Percentiles rank a stretch among this genome's conserved stretches.
Conservation (phyloP, 1,140 invertebrate genomes). For the Drepana arcuata region DNA sequence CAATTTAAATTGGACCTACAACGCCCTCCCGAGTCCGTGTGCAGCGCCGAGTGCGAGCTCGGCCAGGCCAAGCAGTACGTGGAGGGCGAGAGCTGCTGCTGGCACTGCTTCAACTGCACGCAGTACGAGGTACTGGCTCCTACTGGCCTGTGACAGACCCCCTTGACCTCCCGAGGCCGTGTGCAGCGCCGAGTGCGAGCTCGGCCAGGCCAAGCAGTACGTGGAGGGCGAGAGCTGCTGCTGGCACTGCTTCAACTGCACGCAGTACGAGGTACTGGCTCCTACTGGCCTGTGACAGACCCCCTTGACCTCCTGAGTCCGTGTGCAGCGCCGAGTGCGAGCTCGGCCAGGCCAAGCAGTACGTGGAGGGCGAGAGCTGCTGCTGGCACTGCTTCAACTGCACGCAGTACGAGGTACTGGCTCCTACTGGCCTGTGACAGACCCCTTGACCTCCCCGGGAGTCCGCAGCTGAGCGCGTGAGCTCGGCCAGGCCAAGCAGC, state of each 20-base stretch:
- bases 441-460: no score
- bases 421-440: constrained; percentile 80
- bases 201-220: constrained; percentile 92
- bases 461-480: no score
- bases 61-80: constrained; percentile 94
- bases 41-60: constrained; percentile 87
- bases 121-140: constrained; percentile 85
- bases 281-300: constrained; percentile 83
- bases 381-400: constrained; percentile 98
- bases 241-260: constrained; percentile 97
- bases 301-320: constrained; percentile 85
- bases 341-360: constrained; percentile 90
- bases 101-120: constrained; percentile 96
- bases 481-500: constrained; percentile 90
- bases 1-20: constrained; percentile 85
- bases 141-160: constrained; percentile 84
- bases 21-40: constrained; percentile 88
- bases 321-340: constrained; percentile 92
- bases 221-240: constrained; percentile 94
- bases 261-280: constrained; percentile 86
- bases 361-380: constrained; percentile 92
- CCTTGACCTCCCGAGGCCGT: constrained; percentile 87
- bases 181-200: constrained; percentile 88
- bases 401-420: constrained; percentile 86
- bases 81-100: constrained; percentile 94